Evolutionary conservation across 2,797 vertebrate species (phyloP).

Genomic region (Iguana delicatissima): DNA sequence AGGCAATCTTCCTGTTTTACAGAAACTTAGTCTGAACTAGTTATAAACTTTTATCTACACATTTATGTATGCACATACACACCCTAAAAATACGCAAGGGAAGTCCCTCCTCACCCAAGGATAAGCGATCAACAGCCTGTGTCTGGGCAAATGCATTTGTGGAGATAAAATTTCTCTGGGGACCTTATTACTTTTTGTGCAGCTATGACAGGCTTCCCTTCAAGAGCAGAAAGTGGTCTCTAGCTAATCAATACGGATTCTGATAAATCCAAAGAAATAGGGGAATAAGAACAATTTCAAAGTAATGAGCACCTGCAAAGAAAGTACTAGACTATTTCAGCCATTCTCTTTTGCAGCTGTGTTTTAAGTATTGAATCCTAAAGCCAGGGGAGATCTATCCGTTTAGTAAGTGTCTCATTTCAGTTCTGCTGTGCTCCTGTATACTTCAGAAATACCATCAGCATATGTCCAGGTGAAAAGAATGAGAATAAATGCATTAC

Average conservation of each 20-base stretch:
- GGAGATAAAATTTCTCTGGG: constrained; percentile 35
- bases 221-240: constrained; percentile 8
- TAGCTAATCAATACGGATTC: constrained; percentile 35
- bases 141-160: constrained; percentile 18
- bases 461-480: neutral
- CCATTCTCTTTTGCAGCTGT: neutral
- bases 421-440: neutral
- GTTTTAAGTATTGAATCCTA: neutral
- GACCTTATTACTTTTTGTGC: constrained; percentile 35
- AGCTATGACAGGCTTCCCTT: constrained; percentile 17
- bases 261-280: constrained; percentile 27
- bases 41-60: neutral
- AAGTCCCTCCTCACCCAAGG: neutral
- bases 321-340: constrained; percentile 7
- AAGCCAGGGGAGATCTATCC: neutral
- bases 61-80: neutral
- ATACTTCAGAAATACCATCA: neutral
- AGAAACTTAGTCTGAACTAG: neutral
- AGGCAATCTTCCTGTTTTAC: neutral
- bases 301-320: constrained; percentile 14
- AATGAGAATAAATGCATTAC: neutral
- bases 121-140: constrained; percentile 31
- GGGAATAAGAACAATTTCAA: constrained; percentile 15
- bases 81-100: neutral
- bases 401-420: neutral